Evolutionary conservation across 2,797 vertebrate genomes (phyloP).

Genomic region (Molossus alvarezi): DNA sequence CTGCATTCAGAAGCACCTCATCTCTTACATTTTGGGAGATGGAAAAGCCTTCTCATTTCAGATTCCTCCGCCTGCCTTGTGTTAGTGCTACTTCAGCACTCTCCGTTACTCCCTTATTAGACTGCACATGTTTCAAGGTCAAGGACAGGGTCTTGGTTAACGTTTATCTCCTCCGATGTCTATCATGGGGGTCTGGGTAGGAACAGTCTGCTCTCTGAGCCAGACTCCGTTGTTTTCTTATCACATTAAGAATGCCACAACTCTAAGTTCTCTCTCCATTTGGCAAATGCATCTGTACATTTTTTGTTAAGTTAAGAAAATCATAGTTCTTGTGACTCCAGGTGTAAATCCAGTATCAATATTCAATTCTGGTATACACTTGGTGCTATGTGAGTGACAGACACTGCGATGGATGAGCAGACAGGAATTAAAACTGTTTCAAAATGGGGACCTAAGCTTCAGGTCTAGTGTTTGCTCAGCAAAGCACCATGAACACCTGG

Average conservation of each 20-base stretch:
- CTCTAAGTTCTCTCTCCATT: conserved; percentile 13
- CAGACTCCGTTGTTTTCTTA: conserved; percentile 44
- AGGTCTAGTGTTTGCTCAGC: background rate
- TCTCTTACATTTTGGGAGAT: background rate
- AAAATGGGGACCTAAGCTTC: background rate
- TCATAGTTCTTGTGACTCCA: background rate
- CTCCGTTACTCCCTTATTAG: background rate
- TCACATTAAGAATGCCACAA: background rate
- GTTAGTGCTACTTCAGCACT: background rate
- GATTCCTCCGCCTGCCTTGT: background rate
- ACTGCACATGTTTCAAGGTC: background rate
- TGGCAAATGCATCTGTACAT: background rate
- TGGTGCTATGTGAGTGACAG: background rate
- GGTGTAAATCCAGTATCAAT: background rate
- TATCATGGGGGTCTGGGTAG: background rate
- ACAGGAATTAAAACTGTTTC: background rate
- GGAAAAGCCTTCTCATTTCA: background rate
- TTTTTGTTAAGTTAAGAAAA: conserved; percentile 42
- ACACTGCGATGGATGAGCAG: accelerated
- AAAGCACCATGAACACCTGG: background rate
- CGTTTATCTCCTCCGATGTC: conserved; percentile 11
- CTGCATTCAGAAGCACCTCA: background rate
- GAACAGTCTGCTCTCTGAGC: background rate
- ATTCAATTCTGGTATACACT: background rate
- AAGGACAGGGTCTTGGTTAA: background rate